phyloP scores from a whole-genome alignment of 2,113 vertebrate species.

The Trematomus loennbergii region DNA sequence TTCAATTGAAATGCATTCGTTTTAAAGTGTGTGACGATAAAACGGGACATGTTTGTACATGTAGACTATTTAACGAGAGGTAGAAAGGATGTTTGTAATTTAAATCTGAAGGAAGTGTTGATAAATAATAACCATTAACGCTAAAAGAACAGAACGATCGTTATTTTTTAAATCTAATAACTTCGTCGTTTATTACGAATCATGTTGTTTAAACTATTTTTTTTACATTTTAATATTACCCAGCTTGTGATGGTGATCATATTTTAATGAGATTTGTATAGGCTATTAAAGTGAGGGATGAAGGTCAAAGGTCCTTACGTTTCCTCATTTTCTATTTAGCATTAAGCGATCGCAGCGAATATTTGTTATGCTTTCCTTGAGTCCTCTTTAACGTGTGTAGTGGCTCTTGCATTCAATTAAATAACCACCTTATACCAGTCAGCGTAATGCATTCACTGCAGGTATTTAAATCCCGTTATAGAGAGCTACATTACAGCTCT shows the following conservation, averaged over 20 bases:
- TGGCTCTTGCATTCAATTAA: neutral
- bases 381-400: too few relatives aligned
- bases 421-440: neutral
- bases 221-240: too few relatives aligned
- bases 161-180: neutral
- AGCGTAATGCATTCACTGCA: neutral
- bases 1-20: too few relatives aligned
- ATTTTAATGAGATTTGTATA: neutral
- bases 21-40: too few relatives aligned
- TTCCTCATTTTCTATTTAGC: neutral
- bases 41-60: too few relatives aligned
- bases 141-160: too few relatives aligned
- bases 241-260: neutral
- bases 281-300: neutral
- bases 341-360: neutral
- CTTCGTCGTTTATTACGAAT: neutral
- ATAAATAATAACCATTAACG: neutral
- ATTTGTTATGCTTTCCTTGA: too few relatives aligned
- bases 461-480: neutral
- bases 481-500: neutral
- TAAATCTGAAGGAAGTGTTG: neutral
- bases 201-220: neutral
- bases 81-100: too few relatives aligned
- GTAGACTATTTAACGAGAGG: too few relatives aligned
- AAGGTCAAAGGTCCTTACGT: constrained; percentile 10